These are phyloP conservation scores for Plectrocnemia conspersa DNA, from an alignment of 1,140 invertebrate species.

Conservation along the genomic window DNA sequence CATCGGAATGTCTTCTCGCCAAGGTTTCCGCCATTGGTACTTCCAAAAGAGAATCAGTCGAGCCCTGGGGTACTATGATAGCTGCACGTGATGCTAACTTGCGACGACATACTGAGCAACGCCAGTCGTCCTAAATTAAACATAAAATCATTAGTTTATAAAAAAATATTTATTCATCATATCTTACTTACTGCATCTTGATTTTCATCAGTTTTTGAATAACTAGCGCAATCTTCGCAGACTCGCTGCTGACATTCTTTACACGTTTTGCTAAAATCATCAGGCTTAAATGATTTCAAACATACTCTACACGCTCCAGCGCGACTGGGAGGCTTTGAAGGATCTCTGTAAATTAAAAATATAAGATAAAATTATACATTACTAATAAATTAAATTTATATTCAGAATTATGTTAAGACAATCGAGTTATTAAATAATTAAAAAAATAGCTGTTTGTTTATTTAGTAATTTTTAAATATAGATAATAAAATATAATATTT, in stretches of 20 bases:
- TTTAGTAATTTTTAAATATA: conserved; percentile 2
- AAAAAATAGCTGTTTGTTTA: background rate
- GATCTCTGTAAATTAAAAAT: conserved; percentile 49
- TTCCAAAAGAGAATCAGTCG: conserved; percentile 73
- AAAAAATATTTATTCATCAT: background rate
- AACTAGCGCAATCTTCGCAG: conserved; percentile 87
- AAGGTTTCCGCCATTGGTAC: conserved; percentile 70
- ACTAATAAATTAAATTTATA: conserved; percentile 1
- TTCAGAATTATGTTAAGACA: too few relatives aligned
- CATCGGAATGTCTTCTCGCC: conserved; percentile 73
- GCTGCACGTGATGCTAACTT: conserved; percentile 70
- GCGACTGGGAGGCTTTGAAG: conserved; percentile 64
- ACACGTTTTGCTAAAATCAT: conserved; percentile 78
- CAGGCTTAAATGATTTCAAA: conserved; percentile 78
- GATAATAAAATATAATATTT: background rate
- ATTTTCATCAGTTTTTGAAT: conserved; percentile 75
- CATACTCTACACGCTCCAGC: conserved; percentile 79
- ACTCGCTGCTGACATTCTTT: conserved; percentile 83
- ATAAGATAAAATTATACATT: conserved; percentile 2
- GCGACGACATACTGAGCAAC: conserved; percentile 73
- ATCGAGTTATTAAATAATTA: too few relatives aligned
- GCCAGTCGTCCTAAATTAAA: conserved; percentile 61
- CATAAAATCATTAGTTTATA: conserved; percentile 1
- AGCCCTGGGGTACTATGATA: conserved; percentile 63
- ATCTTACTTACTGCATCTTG: conserved; percentile 65